Percentiles rank a stretch among this genome's conserved stretches.
Evolutionary conservation across 2,113 vertebrate genomes (phyloP).

Genomic region (Irena cyanogastra): DNA sequence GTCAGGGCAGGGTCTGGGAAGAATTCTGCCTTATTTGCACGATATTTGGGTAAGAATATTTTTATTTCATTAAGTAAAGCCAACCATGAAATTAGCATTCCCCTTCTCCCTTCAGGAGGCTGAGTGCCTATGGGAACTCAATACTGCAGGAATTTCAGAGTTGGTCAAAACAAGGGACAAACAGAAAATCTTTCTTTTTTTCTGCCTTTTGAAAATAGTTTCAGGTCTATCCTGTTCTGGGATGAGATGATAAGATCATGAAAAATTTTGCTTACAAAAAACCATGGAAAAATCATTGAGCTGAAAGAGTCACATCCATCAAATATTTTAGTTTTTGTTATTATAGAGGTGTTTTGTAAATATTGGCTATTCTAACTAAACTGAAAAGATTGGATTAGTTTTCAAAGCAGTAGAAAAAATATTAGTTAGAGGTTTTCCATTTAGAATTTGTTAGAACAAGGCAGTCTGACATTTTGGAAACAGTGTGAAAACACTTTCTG

Average conservation of each 20-base stretch:
- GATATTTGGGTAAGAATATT: not conserved
- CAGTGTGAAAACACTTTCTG: not conserved
- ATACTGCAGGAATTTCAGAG: not conserved
- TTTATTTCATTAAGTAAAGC: slow-evolving; percentile 6
- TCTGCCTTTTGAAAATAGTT: not conserved
- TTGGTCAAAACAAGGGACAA: not conserved
- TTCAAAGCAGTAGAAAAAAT: not conserved
- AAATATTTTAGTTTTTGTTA: not conserved
- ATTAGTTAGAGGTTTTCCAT: not conserved
- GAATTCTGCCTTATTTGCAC: not conserved
- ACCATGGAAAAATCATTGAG: not conserved
- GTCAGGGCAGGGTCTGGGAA: not conserved
- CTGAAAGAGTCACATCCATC: not conserved
- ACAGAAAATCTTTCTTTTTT: not conserved
- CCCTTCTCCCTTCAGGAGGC: not conserved
- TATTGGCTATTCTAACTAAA: not conserved
- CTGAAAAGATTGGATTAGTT: not conserved
- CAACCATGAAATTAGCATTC: not conserved
- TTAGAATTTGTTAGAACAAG: not conserved
- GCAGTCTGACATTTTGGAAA: not conserved
- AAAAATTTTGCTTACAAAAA: not conserved
- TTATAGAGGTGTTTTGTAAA: not conserved
- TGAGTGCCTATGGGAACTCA: not conserved
- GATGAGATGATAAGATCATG: not conserved
- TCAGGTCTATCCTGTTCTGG: not conserved